Percentiles rank a stretch among this genome's conserved stretches.
Conservation (phyloP, 2,888 invertebrate species). For the Melieria crassipennis region DNA sequence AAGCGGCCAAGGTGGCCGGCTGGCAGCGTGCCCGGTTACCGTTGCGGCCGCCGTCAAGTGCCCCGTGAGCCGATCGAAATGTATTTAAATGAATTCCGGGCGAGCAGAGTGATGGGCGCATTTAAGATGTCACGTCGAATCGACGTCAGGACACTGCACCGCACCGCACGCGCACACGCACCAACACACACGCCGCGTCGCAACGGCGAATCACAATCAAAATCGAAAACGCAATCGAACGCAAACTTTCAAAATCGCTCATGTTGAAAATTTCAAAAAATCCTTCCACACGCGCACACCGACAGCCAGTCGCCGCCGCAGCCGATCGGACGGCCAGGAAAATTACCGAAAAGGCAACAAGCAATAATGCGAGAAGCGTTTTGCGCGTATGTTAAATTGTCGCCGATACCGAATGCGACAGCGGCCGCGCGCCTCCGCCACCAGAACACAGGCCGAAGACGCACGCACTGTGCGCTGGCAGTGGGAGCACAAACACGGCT, state of each 20-base stretch:
- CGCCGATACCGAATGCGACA: conserved; percentile 2
- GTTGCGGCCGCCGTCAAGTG: conserved; percentile 5
- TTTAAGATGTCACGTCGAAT: conserved; percentile 62
- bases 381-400: conserved; percentile 7
- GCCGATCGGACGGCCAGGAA: conserved; percentile 40
- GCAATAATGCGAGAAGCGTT: conserved; percentile 12
- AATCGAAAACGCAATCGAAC: conserved; percentile 32
- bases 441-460: not conserved
- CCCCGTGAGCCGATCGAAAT: conserved; percentile 44
- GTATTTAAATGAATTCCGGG: conserved; percentile 55
- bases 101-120: conserved; percentile 58
- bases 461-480: not conserved
- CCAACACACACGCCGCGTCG: conserved; percentile 45
- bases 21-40: conserved; percentile 15
- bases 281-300: not conserved
- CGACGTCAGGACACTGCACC: conserved; percentile 43
- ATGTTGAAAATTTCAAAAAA: conserved; percentile 40
- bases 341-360: conserved; percentile 37
- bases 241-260: conserved; percentile 40
- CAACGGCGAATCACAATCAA: conserved; percentile 41
- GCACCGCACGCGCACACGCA: not conserved
- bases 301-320: conserved; percentile 9
- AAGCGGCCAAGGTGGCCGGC: conserved; percentile 2
- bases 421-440: not conserved
- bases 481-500: not conserved